phyloP scores from a whole-genome alignment of 2,797 vertebrate species.

The Harpagifer antarcticus region DNA sequence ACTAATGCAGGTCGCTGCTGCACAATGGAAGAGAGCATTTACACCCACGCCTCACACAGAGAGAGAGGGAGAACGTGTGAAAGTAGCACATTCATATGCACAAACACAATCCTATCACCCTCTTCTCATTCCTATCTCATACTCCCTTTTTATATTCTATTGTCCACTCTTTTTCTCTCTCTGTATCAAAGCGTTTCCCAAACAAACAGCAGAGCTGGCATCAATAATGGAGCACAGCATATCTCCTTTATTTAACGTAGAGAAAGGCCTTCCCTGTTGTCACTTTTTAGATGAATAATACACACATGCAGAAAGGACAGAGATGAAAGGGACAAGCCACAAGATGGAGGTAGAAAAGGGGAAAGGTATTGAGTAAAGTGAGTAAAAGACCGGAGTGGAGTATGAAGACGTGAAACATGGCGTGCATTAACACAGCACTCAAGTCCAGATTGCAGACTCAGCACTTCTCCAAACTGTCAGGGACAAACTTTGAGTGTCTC shows the following conservation, averaged over 20 bases:
- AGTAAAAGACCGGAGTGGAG: conserved; percentile 61
- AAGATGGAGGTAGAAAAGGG: conserved; percentile 57
- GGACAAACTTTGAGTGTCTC: conserved; percentile 79
- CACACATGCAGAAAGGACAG: conserved; percentile 66
- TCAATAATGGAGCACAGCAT: conserved; percentile 82
- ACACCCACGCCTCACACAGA: conserved; percentile 59
- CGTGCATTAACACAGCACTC: conserved; percentile 85
- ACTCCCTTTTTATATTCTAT: conserved; percentile 32
- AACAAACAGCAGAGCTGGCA: conserved; percentile 78
- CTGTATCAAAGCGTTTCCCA: conserved; percentile 61
- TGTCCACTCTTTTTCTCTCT: conserved; percentile 45
- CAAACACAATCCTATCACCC: conserved; percentile 50
- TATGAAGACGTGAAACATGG: conserved; percentile 45
- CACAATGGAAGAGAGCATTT: conserved; percentile 57
- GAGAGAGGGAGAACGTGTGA: conserved; percentile 17
- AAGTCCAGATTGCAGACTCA: conserved; percentile 81
- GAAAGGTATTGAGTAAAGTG: conserved; percentile 52
- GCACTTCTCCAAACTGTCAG: conserved; percentile 80
- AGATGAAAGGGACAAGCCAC: conserved; percentile 62
- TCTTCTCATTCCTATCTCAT: conserved; percentile 37
- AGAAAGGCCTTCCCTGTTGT: conserved; percentile 70
- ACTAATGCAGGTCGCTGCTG: conserved; percentile 74
- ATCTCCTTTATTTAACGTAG: conserved; percentile 78
- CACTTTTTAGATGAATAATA: conserved; percentile 88
- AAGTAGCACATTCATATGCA: conserved; percentile 61